These are phyloP conservation scores for Limanda limanda DNA, from an alignment of 2,113 vertebrate species.

Conservation along the genomic window DNA sequence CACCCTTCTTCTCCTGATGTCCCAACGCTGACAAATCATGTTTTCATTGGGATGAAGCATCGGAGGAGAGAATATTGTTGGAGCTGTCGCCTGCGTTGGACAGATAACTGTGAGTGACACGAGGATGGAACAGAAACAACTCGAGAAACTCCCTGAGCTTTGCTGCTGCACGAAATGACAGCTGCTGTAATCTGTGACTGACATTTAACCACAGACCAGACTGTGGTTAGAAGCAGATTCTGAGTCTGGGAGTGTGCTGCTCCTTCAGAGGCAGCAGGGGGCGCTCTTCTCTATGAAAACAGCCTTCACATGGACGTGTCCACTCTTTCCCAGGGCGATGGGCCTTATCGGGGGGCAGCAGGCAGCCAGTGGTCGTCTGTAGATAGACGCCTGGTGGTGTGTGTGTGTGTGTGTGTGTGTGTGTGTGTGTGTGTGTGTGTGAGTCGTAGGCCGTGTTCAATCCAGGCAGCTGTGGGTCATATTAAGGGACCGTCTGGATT, in stretches of 20 bases:
- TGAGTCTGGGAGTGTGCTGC: conserved; percentile 1
- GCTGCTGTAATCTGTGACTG: conserved; percentile 50
- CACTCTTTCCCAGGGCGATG: conserved; percentile 31
- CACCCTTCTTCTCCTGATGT: not conserved
- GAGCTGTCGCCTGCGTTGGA: conserved; percentile 49
- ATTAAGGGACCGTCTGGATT: conserved; percentile 64
- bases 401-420: conserved; percentile 36
- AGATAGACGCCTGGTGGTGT: conserved; percentile 57
- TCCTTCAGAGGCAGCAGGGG: conserved; percentile 64
- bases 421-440: conserved; percentile 53
- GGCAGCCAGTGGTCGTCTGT: conserved; percentile 60
- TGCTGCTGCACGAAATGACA: conserved; percentile 46
- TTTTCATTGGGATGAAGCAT: conserved; percentile 43
- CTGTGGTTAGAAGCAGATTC: not conserved
- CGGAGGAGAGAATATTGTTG: conserved; percentile 4
- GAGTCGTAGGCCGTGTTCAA: conserved; percentile 50
- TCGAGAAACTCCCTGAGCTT: not conserved
- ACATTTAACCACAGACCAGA: conserved; percentile 6
- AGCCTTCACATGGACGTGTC: conserved; percentile 12
- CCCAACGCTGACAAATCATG: conserved; percentile 35
- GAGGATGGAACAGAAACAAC: conserved; percentile 33
- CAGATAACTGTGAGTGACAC: conserved; percentile 65
- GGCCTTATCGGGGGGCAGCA: conserved; percentile 75
- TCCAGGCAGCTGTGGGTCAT: conserved; percentile 52
- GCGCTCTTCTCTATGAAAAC: conserved; percentile 66